Evolutionary conservation across 2,888 invertebrate genomes (phyloP).

Genomic region (Mythimna impura): DNA sequence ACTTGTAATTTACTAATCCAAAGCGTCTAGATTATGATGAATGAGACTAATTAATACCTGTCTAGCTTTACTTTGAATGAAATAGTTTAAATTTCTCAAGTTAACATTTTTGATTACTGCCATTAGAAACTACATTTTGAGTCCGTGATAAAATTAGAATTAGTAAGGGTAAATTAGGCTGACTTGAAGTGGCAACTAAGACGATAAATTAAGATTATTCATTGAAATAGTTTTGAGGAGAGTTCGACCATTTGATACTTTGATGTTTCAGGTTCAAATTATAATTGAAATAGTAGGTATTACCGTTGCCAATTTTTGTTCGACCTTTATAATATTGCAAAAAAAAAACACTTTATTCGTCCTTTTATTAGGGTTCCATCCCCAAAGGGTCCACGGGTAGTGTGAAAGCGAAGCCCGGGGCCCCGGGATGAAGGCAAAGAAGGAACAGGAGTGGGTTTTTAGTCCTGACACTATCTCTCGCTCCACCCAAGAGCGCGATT

Average conservation of each 20-base stretch:
- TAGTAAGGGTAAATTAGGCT: slow-evolving; percentile 3
- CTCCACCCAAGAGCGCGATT: too few species aligned
- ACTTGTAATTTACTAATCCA: slow-evolving; percentile 59
- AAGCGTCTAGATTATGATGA: slow-evolving; percentile 65
- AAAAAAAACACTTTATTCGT: too few species aligned
- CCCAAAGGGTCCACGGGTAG: too few species aligned
- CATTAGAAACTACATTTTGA: slow-evolving; percentile 32
- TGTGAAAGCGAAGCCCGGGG: too few species aligned
- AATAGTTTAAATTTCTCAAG: slow-evolving; percentile 30
- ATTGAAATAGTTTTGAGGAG: slow-evolving; percentile 15
- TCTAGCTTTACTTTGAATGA: slow-evolving; percentile 40
- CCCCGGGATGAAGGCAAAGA: too few species aligned
- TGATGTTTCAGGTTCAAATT: neutral
- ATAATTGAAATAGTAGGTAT: too few species aligned
- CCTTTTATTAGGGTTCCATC: too few species aligned
- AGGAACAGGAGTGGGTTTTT: too few species aligned
- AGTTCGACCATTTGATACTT: neutral
- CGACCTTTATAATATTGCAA: too few species aligned
- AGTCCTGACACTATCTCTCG: too few species aligned
- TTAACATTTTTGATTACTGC: slow-evolving; percentile 41
- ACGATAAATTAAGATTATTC: slow-evolving; percentile 22
- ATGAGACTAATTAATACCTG: slow-evolving; percentile 57
- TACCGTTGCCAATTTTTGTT: neutral
- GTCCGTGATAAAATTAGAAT: slow-evolving; percentile 10
- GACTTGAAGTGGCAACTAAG: slow-evolving; percentile 16